Conservation (phyloP, 2,113 vertebrate species). For the Arothron firmamentum region DNA sequence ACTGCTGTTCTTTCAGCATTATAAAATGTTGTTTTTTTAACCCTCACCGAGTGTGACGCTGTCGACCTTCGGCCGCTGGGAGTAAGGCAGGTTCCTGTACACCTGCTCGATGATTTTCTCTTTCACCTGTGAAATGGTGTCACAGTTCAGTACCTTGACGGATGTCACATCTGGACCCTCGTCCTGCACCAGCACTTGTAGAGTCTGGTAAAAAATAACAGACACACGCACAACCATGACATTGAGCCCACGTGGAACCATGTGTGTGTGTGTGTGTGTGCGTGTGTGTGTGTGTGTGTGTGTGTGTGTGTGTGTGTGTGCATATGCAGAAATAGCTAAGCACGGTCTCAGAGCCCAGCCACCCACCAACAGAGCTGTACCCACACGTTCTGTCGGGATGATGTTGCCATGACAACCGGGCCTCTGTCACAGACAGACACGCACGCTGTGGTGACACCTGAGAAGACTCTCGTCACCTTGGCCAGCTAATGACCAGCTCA, state of each 20-base stretch:
- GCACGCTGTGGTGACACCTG: conserved; percentile 48
- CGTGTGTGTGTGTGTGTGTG: conserved; percentile 15
- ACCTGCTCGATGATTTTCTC: conserved; percentile 98
- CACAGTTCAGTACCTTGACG: conserved; percentile 95
- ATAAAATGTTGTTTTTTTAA: too few relatives aligned
- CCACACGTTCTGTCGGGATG: conserved; percentile 26
- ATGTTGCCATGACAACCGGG: conserved; percentile 55
- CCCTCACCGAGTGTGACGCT: conserved; percentile 88
- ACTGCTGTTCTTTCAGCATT: not conserved
- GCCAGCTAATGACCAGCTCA: conserved; percentile 55
- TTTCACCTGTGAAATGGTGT: conserved; percentile 96
- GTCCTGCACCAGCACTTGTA: conserved; percentile 90
- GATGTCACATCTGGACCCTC: conserved; percentile 85
- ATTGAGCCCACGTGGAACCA: not conserved
- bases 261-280: not conserved
- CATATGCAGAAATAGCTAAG: conserved; percentile 37
- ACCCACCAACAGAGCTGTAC: conserved; percentile 19
- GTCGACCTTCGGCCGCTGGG: conserved; percentile 88
- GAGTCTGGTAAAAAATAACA: conserved; percentile 74
- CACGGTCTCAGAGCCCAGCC: conserved; percentile 34
- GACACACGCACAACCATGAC: not conserved
- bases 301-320: not conserved
- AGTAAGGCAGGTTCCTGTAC: conserved; percentile 87
- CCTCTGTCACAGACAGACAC: conserved; percentile 6
- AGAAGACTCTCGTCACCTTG: conserved; percentile 50